Percentiles rank a stretch among this genome's conserved stretches.
These are phyloP conservation scores for Catocala fraxini DNA, from an alignment of 2,888 invertebrate species.

Conservation along the genomic window DNA sequence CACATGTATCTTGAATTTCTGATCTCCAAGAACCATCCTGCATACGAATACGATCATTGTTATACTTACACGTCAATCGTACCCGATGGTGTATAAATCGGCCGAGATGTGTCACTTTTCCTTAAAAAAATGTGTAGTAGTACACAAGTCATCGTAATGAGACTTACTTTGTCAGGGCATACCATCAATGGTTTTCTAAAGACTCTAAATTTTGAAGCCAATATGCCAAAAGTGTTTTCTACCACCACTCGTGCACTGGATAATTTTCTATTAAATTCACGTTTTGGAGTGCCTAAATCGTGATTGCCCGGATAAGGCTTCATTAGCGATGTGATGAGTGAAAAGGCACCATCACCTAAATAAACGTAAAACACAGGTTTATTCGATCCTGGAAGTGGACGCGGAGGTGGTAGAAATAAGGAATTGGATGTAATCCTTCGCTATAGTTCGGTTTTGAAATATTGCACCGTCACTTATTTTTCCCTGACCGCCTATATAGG, in stretches of 20 bases:
- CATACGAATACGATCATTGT: slow-evolving; percentile 13
- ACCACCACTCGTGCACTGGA: slow-evolving; percentile 10
- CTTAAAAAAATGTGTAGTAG: slow-evolving; percentile 36
- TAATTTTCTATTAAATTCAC: slow-evolving; percentile 12
- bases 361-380: slow-evolving; percentile 5
- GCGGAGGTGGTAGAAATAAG: slow-evolving; percentile 1
- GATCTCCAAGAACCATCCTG: slow-evolving; percentile 5
- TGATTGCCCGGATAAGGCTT: slow-evolving; percentile 13
- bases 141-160: slow-evolving; percentile 10
- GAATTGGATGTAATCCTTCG: slow-evolving; percentile 18
- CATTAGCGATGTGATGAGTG: slow-evolving; percentile 8
- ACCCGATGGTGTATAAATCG: slow-evolving; percentile 13
- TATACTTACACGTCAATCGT: slow-evolving; percentile 30
- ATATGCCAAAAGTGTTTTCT: slow-evolving; percentile 1
- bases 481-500: slow-evolving; percentile 34
- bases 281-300: slow-evolving; percentile 5
- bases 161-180: slow-evolving; percentile 3
- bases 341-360: slow-evolving; percentile 18
- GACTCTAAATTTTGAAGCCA: slow-evolving; percentile 10
- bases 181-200: slow-evolving; percentile 12
- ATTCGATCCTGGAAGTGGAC: neutral
- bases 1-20: slow-evolving; percentile 16
- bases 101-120: slow-evolving; percentile 20
- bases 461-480: slow-evolving; percentile 42
- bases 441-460: slow-evolving; percentile 30